Evolutionary conservation across 2,888 invertebrate genomes (phyloP), one percentile per base, ranked within the genome.

Genomic region (Yponomeuta malinellus): DNA sequence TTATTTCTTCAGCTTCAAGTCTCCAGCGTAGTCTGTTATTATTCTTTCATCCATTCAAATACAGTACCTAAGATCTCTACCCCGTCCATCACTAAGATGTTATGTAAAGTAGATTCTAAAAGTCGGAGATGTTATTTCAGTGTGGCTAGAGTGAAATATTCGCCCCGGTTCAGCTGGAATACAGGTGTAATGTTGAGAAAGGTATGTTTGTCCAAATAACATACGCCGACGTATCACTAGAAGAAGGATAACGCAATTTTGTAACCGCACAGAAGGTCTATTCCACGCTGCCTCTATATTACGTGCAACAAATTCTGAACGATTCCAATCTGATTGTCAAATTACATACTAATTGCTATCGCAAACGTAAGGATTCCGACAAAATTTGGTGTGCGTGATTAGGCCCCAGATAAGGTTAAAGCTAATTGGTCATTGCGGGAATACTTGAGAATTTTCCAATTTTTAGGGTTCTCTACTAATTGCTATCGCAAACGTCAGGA

Each of bases 101-200:
- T 59, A 59, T 59, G 52, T 59, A 59, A 59, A 59, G 52, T 59
- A 59, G 52, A 15, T 59, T 15, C 52, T 59, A 12, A 59, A 59
- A 59, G 65, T 65, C 29, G 65, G 33, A 33, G 33, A 65, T 65
- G 65, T 65, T 65, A 65, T 65, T 65, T 65, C 65, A 59, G 52
- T 15, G 52, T 59, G 52, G 52, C 52, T 59, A 15, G 15, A 59
- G 52, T 59, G 15, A 59, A 59, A 59, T 59, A 15, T 15, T 59
- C 52, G 52, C 52, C 52, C 43, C 52, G 4, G 2, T 59, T 59
- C 52, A 33, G 31, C 31, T 33, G 33, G 65, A 65, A 65, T 29
- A 65, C 65, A 65, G 65, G 65, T 65, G 65, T 29, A 31, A 65
- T 10, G 65, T 63, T 63, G 65, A 29, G 33, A 65, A 12, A 29